Percentiles rank a stretch among this genome's conserved stretches.
These are phyloP conservation scores for Danionella cerebrum DNA, from an alignment of 2,113 vertebrate species.

Conservation along the genomic window DNA sequence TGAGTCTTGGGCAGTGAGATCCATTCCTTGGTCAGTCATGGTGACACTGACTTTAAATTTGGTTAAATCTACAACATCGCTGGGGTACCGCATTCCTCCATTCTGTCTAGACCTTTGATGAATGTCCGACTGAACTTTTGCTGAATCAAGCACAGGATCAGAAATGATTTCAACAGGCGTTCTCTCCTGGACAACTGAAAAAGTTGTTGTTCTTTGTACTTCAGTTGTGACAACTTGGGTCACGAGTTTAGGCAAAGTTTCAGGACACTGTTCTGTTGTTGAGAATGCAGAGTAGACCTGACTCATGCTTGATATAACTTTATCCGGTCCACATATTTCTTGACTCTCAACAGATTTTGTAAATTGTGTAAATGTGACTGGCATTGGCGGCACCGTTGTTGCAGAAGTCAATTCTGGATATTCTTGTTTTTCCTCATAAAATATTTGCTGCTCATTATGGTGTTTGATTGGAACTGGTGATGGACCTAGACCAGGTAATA, in stretches of 20 bases:
- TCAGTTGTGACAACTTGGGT: conserved; percentile 72
- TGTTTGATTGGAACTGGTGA: background rate
- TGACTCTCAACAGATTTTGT: conserved; percentile 69
- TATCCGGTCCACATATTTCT: conserved; percentile 64
- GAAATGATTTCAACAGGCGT: conserved; percentile 58
- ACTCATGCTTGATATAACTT: conserved; percentile 67
- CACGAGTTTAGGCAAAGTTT: conserved; percentile 58
- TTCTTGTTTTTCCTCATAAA: conserved; percentile 10
- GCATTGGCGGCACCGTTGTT: conserved; percentile 46
- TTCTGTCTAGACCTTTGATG: conserved; percentile 70
- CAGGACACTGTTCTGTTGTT: conserved; percentile 58
- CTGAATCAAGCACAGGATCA: conserved; percentile 49
- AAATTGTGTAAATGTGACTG: conserved; percentile 55
- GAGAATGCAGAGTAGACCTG: conserved; percentile 70
- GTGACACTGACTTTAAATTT: conserved; percentile 75
- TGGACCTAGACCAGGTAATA: background rate
- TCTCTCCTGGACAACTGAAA: conserved; percentile 69
- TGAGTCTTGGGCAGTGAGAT: conserved; percentile 69
- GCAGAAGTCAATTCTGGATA: background rate
- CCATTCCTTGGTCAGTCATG: conserved; percentile 73
- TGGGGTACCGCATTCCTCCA: conserved; percentile 67
- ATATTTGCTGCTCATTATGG: background rate
- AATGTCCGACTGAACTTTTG: conserved; percentile 64
- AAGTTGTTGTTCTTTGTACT: conserved; percentile 66
- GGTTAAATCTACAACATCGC: conserved; percentile 85